phyloP scores from a whole-genome alignment of 2,113 vertebrate species.

The Steatornis caripensis region DNA sequence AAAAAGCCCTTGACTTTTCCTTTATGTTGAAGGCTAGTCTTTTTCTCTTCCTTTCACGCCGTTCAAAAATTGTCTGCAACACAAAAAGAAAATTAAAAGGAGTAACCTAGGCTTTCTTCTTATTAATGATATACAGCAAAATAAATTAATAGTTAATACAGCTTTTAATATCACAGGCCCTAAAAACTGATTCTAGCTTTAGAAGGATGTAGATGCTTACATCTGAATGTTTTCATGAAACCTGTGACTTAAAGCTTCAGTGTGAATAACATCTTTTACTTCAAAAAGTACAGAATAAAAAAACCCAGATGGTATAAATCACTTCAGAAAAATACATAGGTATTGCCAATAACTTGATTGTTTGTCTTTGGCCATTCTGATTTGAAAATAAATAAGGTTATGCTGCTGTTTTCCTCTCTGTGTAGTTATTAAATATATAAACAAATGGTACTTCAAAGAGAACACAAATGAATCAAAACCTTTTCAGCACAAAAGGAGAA shows the following conservation, averaged over 20 bases:
- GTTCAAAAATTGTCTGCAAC: background rate
- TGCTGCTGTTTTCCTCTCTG: background rate
- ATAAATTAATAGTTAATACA: constrained; percentile 21
- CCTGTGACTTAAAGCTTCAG: background rate
- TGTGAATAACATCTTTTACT: background rate
- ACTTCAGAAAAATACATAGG: background rate
- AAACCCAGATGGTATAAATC: background rate
- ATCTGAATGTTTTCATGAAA: background rate
- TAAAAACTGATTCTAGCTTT: background rate
- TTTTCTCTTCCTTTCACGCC: background rate
- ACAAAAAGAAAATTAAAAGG: constrained; percentile 5
- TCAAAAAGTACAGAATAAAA: background rate
- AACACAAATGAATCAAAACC: background rate
- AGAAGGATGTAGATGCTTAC: background rate
- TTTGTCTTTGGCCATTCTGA: background rate
- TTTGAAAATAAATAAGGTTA: background rate
- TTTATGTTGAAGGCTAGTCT: background rate
- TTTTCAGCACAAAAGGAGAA: background rate
- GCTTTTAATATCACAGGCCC: background rate
- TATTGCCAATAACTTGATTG: background rate
- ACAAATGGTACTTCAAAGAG: background rate
- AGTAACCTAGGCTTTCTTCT: background rate
- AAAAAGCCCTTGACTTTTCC: fast-evolving
- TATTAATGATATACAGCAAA: background rate
- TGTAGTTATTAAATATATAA: background rate